Evolutionary conservation across 1,140 invertebrate genomes (phyloP).

Genomic region (Apocrypta bakeri): DNA sequence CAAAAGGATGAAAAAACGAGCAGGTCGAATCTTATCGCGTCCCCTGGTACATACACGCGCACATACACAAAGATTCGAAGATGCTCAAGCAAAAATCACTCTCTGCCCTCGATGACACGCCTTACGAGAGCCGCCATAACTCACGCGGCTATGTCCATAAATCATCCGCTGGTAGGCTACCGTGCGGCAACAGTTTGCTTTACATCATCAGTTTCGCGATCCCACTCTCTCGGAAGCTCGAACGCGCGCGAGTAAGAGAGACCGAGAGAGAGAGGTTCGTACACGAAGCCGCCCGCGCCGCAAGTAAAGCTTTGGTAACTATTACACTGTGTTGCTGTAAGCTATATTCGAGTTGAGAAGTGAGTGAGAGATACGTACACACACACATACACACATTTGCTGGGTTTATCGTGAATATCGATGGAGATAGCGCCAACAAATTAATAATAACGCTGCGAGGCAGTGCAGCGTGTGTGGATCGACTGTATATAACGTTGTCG

Average conservation of each 20-base stretch:
- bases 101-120: constrained; percentile 9
- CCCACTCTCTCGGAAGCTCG: background rate
- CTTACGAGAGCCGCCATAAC: constrained; percentile 11
- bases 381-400: background rate
- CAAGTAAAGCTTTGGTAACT: background rate
- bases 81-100: constrained; percentile 9
- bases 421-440: constrained; percentile 10
- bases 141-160: constrained; percentile 22
- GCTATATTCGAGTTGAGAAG: background rate
- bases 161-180: constrained; percentile 36
- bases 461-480: background rate
- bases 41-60: too few species aligned
- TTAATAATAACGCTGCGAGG: constrained; percentile 26
- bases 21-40: constrained; percentile 18
- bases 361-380: background rate
- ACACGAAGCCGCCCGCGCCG: background rate
- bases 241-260: too few species aligned
- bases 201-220: constrained; percentile 34
- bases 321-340: background rate
- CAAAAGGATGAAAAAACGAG: background rate
- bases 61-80: background rate
- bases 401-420: constrained; percentile 10
- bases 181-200: constrained; percentile 43
- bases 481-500: background rate
- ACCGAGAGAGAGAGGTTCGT: too few species aligned